Evolutionary conservation across 2,888 invertebrate genomes (phyloP).

Genomic region (Hirtodrosophila histrioides): DNA sequence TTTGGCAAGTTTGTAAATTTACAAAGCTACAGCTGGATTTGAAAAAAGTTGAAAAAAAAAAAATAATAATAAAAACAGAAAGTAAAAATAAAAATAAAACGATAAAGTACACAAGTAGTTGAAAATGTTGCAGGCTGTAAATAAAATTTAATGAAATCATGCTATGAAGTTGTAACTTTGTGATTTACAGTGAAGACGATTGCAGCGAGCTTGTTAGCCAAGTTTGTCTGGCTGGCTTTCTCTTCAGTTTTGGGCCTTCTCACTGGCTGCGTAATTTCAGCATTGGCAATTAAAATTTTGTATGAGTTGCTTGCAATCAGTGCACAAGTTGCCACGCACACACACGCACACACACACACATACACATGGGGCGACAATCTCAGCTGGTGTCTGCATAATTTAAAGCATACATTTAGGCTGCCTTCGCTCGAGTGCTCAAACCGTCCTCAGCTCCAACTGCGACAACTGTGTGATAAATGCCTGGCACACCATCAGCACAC

Average conservation of each 20-base stretch:
- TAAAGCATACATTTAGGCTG: constrained; percentile 80
- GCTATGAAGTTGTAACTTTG: constrained; percentile 72
- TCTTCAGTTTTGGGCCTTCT: constrained; percentile 33
- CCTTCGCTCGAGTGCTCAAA: constrained; percentile 43
- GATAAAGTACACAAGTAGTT: constrained; percentile 22
- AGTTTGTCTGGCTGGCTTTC: constrained; percentile 35
- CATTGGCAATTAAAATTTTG: constrained; percentile 82
- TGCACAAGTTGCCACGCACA: constrained; percentile 53
- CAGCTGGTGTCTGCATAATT: constrained; percentile 79
- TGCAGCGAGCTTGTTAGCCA: constrained; percentile 64
- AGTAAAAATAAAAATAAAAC: constrained; percentile 13
- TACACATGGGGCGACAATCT: constrained; percentile 59
- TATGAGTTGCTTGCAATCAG: constrained; percentile 82
- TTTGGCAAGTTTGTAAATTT: constrained; percentile 38
- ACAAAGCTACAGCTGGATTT: constrained; percentile 18
- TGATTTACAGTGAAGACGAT: constrained; percentile 68
- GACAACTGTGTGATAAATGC: constrained; percentile 76
- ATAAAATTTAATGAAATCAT: constrained; percentile 78
- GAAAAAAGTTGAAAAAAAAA: constrained; percentile 12
- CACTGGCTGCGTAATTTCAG: constrained; percentile 68
- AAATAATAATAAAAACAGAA: constrained; percentile 8
- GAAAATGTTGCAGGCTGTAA: constrained; percentile 63
- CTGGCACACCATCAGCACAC: constrained; percentile 47
- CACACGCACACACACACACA: constrained; percentile 12
- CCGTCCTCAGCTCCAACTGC: constrained; percentile 54